These are phyloP conservation scores for Lophura nycthemera DNA, from an alignment of 2,113 vertebrate genomes.

Conservation along the genomic window DNA sequence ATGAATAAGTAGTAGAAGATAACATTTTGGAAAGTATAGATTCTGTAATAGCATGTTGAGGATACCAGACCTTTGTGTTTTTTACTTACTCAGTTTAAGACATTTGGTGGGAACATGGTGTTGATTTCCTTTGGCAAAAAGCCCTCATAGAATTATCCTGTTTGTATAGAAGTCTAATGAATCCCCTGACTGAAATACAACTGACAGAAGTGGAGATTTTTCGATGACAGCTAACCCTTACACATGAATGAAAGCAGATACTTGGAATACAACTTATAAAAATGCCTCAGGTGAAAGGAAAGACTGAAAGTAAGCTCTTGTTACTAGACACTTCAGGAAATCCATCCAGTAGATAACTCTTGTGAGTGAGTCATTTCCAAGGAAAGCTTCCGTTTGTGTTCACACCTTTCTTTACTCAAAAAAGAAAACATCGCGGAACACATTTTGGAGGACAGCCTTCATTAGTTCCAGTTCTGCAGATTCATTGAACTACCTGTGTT, in stretches of 20 bases:
- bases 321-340: neutral
- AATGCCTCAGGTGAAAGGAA: neutral
- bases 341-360: neutral
- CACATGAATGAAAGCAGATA: neutral
- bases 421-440: neutral
- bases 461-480: conserved; percentile 19
- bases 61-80: neutral
- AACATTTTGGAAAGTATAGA: neutral
- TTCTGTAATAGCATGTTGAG: neutral
- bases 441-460: neutral
- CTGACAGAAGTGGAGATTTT: neutral
- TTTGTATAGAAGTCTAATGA: neutral
- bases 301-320: neutral
- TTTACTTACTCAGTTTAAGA: neutral
- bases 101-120: neutral
- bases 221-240: neutral
- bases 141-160: neutral
- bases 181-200: neutral
- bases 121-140: neutral
- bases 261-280: neutral
- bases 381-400: neutral
- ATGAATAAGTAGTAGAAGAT: neutral
- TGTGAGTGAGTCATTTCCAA: neutral
- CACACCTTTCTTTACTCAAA: neutral
- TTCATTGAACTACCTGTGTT: conserved; percentile 8